Evolutionary conservation across 2,888 invertebrate genomes (phyloP), one percentile per base, ranked within the genome.

Genomic region (Epirrhoe alternata): DNA sequence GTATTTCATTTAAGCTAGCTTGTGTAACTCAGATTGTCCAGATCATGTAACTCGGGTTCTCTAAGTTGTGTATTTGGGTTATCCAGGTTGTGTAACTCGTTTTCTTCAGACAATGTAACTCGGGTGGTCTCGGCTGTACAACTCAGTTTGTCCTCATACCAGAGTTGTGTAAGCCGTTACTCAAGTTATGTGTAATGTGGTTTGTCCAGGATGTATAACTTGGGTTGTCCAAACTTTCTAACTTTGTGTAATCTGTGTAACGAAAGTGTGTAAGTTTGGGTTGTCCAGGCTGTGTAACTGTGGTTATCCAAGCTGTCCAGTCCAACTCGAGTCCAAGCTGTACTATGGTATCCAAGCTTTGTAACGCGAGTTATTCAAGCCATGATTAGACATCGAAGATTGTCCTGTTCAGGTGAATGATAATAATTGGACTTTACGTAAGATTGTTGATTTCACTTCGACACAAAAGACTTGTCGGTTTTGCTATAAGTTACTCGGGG

Each of bases 281-380:
- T 42, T 42, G 38, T 12, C 38, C 8, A 3, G 35, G 35, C 10
- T 7, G 49, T 8, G 47, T 47, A 47, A 14, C 17, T 17, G 5
- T 7, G 49, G 47, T 16, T 47, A n/a, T 14, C 14, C 16, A 8
- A 16, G 49, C 49, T 76, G 73, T 51, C 1, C 3, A 24, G 73
- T 51, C 1, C 3, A 24, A 24, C 24, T 24, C 24, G 3, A 24
- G 24, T 24, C 24, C 24, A n/a, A n/a, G n/a, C n/a, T n/a, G n/a
- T n/a, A 51, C 6, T 30, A 0, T 51, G 6, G 5, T 35, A 8
- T 35, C 1, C 6, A 35, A 35, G 35, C 35, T 35, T 6, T 38
- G 38, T 38, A 38, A 38, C 12, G 8, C 10, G 38, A 12, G 12
- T 42, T 42, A 12, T 42, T 12, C 38, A 42, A 5, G 12, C 38